Evolutionary conservation across 37 sponge, comb jelly and placozoan genomes (phyloP).

Genomic region (Beroe forskalii): DNA sequence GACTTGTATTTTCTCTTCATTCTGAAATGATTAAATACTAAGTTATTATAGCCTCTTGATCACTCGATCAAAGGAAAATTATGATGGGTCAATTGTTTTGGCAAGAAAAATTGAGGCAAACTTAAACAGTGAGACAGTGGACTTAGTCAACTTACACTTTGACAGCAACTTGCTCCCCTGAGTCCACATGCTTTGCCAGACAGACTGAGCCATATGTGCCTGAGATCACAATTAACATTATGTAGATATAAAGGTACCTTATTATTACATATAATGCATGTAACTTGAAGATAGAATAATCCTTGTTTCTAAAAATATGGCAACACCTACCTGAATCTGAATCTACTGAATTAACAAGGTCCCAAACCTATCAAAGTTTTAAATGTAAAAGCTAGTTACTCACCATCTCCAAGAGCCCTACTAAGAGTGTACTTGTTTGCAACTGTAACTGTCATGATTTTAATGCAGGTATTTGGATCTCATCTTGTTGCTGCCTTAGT

Average conservation of each 20-base stretch:
- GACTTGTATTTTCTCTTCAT: conserved; percentile 89
- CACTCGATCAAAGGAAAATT: not conserved
- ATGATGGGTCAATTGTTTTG: too few relatives aligned
- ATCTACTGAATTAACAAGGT: not conserved
- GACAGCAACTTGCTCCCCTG: conserved; percentile 87
- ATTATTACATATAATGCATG: not conserved
- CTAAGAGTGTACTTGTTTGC: conserved; percentile 45
- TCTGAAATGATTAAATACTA: conserved; percentile 69
- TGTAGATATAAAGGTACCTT: not conserved
- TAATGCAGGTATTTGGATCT: too few relatives aligned
- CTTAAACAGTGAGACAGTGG: not conserved
- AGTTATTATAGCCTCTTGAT: not conserved
- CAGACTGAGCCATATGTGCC: conserved; percentile 89
- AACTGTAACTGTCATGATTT: conserved; percentile 52
- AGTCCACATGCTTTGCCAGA: conserved; percentile 76
- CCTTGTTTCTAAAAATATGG: not conserved
- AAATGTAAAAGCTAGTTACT: not conserved
- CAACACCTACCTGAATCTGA: not conserved
- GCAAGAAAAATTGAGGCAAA: not conserved
- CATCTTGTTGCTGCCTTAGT: too few relatives aligned
- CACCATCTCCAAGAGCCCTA: conserved; percentile 23
- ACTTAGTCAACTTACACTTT: conserved; percentile 83
- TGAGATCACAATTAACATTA: not conserved
- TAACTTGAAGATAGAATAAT: not conserved
- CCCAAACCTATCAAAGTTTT: not conserved